Conservation (phyloP, 2,113 vertebrate genomes). For the Neodon shergylaensis region DNA sequence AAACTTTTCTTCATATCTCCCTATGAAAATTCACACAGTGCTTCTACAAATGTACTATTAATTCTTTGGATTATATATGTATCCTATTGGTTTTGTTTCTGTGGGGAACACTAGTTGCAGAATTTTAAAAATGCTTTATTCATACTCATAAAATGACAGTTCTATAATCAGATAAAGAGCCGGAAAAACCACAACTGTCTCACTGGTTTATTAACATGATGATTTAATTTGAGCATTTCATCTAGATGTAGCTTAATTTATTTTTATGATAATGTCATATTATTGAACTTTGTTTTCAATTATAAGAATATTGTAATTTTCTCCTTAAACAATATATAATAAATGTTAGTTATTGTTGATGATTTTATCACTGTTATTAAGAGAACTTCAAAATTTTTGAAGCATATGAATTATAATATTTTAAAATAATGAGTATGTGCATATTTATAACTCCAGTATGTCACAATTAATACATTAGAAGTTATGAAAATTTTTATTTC, state of each 20-base stretch:
- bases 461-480: background rate
- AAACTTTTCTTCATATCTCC: background rate
- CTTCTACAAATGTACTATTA: background rate
- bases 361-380: background rate
- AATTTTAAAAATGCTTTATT: background rate
- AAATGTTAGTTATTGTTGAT: background rate
- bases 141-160: background rate
- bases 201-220: background rate
- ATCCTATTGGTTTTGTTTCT: background rate
- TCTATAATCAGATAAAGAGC: background rate
- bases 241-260: background rate
- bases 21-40: background rate
- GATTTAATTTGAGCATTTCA: background rate
- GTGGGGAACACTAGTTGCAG: background rate
- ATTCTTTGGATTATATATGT: background rate
- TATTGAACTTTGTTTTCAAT: background rate
- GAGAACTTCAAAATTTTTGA: background rate
- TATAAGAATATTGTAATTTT: background rate
- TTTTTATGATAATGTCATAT: constrained; percentile 4
- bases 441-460: background rate
- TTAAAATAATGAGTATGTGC: background rate
- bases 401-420: background rate
- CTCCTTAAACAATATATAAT: background rate
- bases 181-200: background rate
- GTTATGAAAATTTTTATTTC: background rate